Percentiles rank a stretch among this genome's conserved stretches.
Evolutionary conservation across 1,140 invertebrate species (phyloP).

Genomic region (Atopsyche davidsoni): DNA sequence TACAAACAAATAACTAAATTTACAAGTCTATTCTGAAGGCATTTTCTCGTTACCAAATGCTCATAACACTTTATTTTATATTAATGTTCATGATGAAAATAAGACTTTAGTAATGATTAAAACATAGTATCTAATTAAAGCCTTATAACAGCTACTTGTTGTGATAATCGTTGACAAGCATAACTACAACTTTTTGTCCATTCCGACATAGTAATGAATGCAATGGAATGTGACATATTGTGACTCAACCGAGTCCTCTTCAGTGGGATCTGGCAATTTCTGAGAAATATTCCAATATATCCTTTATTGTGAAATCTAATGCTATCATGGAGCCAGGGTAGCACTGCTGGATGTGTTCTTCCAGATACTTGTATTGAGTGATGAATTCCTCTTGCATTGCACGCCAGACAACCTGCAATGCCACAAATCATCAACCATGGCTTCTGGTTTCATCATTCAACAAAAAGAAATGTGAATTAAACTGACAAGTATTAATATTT

Average conservation of each 20-base stretch:
- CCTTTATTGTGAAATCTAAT: conserved; percentile 92
- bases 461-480: background rate
- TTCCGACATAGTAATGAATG: too few species aligned
- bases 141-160: background rate
- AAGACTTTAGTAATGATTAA: background rate
- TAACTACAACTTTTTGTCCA: background rate
- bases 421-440: background rate
- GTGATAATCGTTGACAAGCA: background rate
- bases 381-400: conserved; percentile 99
- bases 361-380: conserved; percentile 90
- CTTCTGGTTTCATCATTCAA: background rate
- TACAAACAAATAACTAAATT: too few species aligned
- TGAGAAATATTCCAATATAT: conserved; percentile 95
- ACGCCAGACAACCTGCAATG: conserved; percentile 86
- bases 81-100: background rate
- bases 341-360: conserved; percentile 90
- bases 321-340: conserved; percentile 94
- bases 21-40: too few species aligned
- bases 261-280: conserved; percentile 96
- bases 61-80: background rate
- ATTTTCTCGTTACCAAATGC: too few species aligned
- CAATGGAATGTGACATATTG: too few species aligned
- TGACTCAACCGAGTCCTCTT: conserved; percentile 19
- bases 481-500: background rate
- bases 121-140: too few species aligned